phyloP scores from a whole-genome alignment of 2,888 invertebrate genomes.

The Perizoma flavofasciatum region DNA sequence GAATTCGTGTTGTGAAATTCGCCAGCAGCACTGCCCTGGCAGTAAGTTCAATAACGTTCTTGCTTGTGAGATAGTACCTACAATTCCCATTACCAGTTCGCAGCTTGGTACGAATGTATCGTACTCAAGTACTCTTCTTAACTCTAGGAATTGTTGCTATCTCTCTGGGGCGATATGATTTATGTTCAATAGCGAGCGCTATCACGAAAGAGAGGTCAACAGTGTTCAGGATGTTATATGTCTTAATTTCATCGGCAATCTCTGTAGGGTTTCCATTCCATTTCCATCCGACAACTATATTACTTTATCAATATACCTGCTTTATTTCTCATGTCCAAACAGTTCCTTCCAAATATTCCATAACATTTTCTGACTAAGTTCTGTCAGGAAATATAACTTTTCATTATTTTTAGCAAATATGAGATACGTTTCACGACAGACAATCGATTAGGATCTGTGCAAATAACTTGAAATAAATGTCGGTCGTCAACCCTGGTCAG shows the following conservation, averaged over 20 bases:
- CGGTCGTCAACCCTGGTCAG: slow-evolving; percentile 52
- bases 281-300: slow-evolving; percentile 18
- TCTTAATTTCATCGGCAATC: slow-evolving; percentile 63
- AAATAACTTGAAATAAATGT: slow-evolving; percentile 36
- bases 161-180: slow-evolving; percentile 56
- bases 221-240: slow-evolving; percentile 65
- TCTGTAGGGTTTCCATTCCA: slow-evolving; percentile 37
- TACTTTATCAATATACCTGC: slow-evolving; percentile 23
- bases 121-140: slow-evolving; percentile 21
- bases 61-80: slow-evolving; percentile 28
- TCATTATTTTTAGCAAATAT: slow-evolving; percentile 36
- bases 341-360: slow-evolving; percentile 22
- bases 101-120: slow-evolving; percentile 14
- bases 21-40: slow-evolving; percentile 27
- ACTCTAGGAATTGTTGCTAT: slow-evolving; percentile 38
- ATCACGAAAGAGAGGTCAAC: slow-evolving; percentile 61
- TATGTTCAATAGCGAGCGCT: slow-evolving; percentile 55
- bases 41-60: slow-evolving; percentile 35
- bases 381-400: slow-evolving; percentile 23
- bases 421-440: slow-evolving; percentile 35
- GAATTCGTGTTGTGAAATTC: slow-evolving; percentile 36
- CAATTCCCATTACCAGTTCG: slow-evolving; percentile 22
- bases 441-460: slow-evolving; percentile 45
- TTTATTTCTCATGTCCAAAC: slow-evolving; percentile 17
- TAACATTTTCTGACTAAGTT: slow-evolving; percentile 21